Evolutionary conservation across 2,888 invertebrate species (phyloP), one percentile per base, ranked within the genome.

Genomic region (Tolmerus cingulatus): DNA sequence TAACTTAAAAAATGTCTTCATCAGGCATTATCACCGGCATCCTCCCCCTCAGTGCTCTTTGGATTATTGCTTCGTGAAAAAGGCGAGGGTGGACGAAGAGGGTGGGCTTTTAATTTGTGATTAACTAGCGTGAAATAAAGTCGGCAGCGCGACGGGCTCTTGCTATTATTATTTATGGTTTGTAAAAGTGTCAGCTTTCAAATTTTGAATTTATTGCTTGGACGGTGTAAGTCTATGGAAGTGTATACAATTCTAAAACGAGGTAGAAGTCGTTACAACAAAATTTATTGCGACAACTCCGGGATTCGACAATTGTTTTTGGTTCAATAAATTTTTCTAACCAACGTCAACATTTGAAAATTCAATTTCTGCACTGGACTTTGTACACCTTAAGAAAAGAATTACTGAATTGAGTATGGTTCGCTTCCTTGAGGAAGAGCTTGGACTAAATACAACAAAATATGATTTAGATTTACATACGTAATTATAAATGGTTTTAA

Each of bases 91-190:
- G 23, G 23, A 66, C 3, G 40, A 8, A 23, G 2, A 66, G 66
- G 27, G 66, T 23, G 66, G 30, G 9, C 74, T 74, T 66, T 84
- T 40, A 76, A 37, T 74, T 82, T 23, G 66, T 57, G 86, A 86
- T 86, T 88, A 88, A 88, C 86, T 86, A 87, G 86, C 88, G 88
- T 88, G 87, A 88, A 88, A 88, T 88, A 84, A 88, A 88, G 87
- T 84, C 86, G n/a, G 81, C 16, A 81, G 55, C 27, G 51, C 23
- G 27, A 37, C 74, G 16, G 57, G 74, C 46, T 81, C 43, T 30
- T 30, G 30, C 43, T 51, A 55, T 55, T 81, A 81, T 81, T 81
- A 81, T 81, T 81, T 55, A 81, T 81, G 46, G 81, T 43, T 55
- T 81, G 16, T 30, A 51, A 81, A 81, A 81, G 43, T 43, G 30